A percentile compares a stretch with the other conserved stretches of the same genome.
Evolutionary conservation across 1,140 invertebrate species (phyloP).

Genomic region (Drosophila mauritiana): DNA sequence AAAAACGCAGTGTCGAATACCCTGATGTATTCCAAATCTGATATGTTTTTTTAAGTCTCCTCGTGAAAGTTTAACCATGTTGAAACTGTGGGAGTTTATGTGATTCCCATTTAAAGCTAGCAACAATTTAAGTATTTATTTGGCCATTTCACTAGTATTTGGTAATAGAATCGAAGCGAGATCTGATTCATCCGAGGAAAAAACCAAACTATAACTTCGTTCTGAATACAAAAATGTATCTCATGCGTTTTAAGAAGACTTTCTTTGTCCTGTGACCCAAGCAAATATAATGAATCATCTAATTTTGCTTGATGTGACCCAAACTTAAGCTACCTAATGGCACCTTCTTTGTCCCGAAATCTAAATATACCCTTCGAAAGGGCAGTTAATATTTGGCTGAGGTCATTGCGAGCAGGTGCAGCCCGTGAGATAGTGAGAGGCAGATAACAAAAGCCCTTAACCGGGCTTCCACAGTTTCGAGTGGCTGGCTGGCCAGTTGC

Average conservation of each 20-base stretch:
- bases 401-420: conserved; percentile 53
- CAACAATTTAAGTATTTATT: too few relatives aligned
- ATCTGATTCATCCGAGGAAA: too few relatives aligned
- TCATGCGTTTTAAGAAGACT: neutral
- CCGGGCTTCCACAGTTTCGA: neutral
- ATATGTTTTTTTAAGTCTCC: neutral
- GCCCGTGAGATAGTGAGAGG: conserved; percentile 20
- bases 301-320: neutral
- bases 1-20: neutral
- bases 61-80: too few relatives aligned
- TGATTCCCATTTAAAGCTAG: too few relatives aligned
- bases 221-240: too few relatives aligned
- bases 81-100: too few relatives aligned
- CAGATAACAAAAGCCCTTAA: conserved; percentile 35
- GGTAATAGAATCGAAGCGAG: too few relatives aligned
- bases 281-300: neutral
- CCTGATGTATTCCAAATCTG: neutral
- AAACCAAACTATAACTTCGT: too few relatives aligned
- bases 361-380: conserved; percentile 28
- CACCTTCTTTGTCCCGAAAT: neutral
- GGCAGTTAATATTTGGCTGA: conserved; percentile 25
- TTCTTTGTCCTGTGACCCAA: neutral
- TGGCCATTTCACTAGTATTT: too few relatives aligned
- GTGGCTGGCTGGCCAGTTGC: conserved; percentile 16
- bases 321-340: neutral